Percentiles rank a stretch among this genome's conserved stretches.
These are phyloP conservation scores for Hylaeus anthracinus DNA, from an alignment of 1,140 invertebrate species.

Conservation along the genomic window DNA sequence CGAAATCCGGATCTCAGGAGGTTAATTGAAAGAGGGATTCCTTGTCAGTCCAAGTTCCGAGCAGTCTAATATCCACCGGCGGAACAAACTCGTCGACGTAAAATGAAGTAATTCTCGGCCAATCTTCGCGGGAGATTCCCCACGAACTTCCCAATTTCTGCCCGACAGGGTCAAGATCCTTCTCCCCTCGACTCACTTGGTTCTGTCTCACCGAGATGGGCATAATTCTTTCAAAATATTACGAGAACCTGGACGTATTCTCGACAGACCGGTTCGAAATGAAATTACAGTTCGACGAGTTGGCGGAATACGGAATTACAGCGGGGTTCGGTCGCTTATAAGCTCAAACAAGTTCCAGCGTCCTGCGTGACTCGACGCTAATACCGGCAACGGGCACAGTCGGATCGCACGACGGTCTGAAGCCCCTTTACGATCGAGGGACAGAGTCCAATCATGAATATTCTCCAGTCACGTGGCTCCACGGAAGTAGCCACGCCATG, in stretches of 20 bases:
- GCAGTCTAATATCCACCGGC: slow-evolving; percentile 13
- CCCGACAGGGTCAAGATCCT: not conserved
- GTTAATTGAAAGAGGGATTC: slow-evolving; percentile 25
- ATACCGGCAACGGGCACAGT: not conserved
- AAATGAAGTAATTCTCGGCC: slow-evolving; percentile 14
- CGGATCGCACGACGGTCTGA: not conserved
- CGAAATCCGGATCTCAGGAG: not conserved
- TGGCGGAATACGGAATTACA: slow-evolving; percentile 34
- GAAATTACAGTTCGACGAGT: not conserved
- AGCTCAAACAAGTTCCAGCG: slow-evolving; percentile 30
- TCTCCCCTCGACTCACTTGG: too few species aligned
- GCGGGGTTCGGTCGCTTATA: slow-evolving; percentile 1
- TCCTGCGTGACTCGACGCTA: slow-evolving; percentile 22
- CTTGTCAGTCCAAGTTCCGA: slow-evolving; percentile 16
- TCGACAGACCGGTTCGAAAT: not conserved
- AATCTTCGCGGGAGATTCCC: slow-evolving; percentile 4
- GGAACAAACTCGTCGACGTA: slow-evolving; percentile 18
- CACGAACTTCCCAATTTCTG: slow-evolving; percentile 15
- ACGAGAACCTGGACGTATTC: not conserved
- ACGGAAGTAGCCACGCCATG: not conserved
- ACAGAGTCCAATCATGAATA: slow-evolving; percentile 26
- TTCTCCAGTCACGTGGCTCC: slow-evolving; percentile 9
- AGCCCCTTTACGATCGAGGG: slow-evolving; percentile 4
- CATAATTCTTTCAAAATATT: not conserved
- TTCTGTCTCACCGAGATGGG: too few species aligned